Conservation (phyloP, 2,888 invertebrate species). For the Congeria kusceri region DNA sequence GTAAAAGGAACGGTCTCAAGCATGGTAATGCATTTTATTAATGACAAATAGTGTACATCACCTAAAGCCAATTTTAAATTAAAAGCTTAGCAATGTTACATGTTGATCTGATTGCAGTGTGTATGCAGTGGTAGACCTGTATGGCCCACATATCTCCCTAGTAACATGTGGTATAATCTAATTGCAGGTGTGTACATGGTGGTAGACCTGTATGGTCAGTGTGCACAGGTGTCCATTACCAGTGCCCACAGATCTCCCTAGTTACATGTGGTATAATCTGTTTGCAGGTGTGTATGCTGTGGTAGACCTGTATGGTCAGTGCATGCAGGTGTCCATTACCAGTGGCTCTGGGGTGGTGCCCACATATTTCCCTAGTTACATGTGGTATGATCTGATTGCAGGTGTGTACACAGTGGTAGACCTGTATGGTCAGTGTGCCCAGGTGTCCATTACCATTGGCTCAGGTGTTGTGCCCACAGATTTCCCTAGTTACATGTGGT, state of each 20-base stretch:
- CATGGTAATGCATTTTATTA: too few species aligned
- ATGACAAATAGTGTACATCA: too few species aligned
- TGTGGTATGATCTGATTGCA: constrained; percentile 69
- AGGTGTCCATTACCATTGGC: constrained; percentile 91
- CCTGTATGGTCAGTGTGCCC: constrained; percentile 97
- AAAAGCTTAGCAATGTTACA: too few species aligned
- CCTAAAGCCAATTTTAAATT: too few species aligned
- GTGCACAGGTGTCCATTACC: too few species aligned
- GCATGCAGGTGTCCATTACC: constrained; percentile 95
- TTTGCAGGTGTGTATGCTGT: constrained; percentile 93
- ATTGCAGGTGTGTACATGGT: too few species aligned
- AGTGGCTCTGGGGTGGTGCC: constrained; percentile 78
- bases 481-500: too few species aligned
- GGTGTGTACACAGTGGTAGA: constrained; percentile 97
- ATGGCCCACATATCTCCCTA: constrained; percentile 90
- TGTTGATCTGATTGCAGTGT: constrained; percentile 88
- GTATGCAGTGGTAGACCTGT: constrained; percentile 97
- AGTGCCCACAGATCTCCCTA: too few species aligned
- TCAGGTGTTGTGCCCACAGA: constrained; percentile 76
- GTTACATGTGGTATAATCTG: neutral
- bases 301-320: constrained; percentile 97
- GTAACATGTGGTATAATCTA: too few species aligned
- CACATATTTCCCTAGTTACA: too few species aligned
- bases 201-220: too few species aligned
- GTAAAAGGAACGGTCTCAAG: too few species aligned